Evolutionary conservation across 1,140 invertebrate genomes (phyloP), one percentile per base, ranked within the genome.

Genomic region (Drosophila pseudoobscura): DNA sequence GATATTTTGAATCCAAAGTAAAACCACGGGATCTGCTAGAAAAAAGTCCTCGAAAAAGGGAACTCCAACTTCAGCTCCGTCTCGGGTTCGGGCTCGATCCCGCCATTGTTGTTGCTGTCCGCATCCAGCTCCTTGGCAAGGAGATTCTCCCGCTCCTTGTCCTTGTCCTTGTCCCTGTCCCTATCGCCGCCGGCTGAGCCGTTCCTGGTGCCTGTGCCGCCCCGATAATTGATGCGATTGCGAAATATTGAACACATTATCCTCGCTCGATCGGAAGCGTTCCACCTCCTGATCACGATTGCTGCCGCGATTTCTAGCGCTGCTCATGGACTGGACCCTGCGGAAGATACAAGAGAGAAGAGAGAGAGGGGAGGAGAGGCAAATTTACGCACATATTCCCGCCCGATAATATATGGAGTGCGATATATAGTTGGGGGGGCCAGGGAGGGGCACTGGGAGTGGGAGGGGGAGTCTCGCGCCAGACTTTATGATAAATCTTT

Each of bases 191-290:
- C 50, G 39, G 52, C 70, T 54, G 35, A 52, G 54, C 71, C 78
- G 51, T 63, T 82, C 62, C 53, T 78, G 47, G 87, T 75, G 57
- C 78, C 77, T 43, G 89, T 74, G 50, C 5, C 24, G 22, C 89
- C 89, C 26, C 90, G 87, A 55, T 91, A 91, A 72, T 91, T 91
- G 60, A 91, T 91, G 59, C 90, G 90, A 70, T 91, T 91, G 41
- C 88, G 90, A 78, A 91, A 91, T 71, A 91, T 91, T 57, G 90
- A 91, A 80, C 90, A 91, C 90, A 91, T 91, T 82, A 68, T 80
- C 74, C 69, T 52, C 74, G 64, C 47, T 29, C 69, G 53, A 84
- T 53, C 63, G 60, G 53, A 58, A 43, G 46, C 39, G 22, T 52
- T 17, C 54, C 70, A 51, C 55, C 78, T 72, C 47, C 64, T 31